Evolutionary conservation across 2,113 vertebrate species (phyloP).

Genomic region (Atrichornis clamosus): DNA sequence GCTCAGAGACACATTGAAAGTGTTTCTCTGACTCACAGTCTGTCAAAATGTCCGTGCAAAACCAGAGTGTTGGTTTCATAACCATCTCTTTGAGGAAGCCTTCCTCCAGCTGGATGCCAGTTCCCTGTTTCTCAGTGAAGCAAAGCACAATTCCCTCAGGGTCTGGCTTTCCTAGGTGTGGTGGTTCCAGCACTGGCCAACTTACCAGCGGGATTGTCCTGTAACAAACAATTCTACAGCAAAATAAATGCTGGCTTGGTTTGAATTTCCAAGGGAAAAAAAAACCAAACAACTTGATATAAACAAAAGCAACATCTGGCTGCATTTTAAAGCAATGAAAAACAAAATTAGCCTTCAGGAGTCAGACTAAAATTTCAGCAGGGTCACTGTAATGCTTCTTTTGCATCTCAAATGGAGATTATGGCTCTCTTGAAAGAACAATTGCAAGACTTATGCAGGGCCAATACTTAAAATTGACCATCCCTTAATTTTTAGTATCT

Average conservation of each 20-base stretch:
- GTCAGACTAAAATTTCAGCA: background rate
- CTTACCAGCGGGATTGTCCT: background rate
- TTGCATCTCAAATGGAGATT: background rate
- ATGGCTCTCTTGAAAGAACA: background rate
- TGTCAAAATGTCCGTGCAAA: background rate
- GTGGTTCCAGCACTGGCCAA: background rate
- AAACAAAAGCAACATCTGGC: background rate
- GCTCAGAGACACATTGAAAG: background rate
- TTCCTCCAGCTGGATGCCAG: background rate
- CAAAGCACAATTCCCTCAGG: background rate
- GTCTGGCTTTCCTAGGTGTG: background rate
- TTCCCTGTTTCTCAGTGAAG: background rate
- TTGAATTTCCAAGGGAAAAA: background rate
- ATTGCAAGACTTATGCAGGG: background rate
- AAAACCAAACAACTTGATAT: too few relatives aligned
- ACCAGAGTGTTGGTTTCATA: background rate
- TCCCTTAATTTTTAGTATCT: conserved; percentile 14
- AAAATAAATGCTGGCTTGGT: background rate
- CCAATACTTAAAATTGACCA: conserved; percentile 7
- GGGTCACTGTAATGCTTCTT: background rate
- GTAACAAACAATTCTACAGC: background rate
- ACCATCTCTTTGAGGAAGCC: background rate
- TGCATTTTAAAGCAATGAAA: background rate
- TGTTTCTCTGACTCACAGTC: background rate
- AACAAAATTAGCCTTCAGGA: background rate